A percentile compares a stretch with the other conserved stretches of the same genome.
phyloP scores from a whole-genome alignment of 2,113 vertebrate species.

The Amphiprion ocellaris region DNA sequence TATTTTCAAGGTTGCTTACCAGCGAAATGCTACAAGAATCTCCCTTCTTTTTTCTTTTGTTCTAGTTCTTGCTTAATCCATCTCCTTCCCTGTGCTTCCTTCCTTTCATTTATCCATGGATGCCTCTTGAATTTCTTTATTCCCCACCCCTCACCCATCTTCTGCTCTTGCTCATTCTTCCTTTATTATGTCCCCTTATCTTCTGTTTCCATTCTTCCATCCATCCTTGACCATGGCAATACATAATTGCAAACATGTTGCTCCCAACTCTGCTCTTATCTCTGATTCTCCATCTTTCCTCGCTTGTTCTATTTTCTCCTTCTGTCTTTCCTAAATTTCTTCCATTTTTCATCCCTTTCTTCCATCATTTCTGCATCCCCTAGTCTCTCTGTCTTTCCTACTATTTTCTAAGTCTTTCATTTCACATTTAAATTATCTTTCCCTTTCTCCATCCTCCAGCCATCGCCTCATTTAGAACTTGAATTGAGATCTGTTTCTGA shows the following conservation, averaged over 20 bases:
- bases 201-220: neutral
- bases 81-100: neutral
- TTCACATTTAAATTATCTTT: neutral
- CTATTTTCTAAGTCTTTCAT: neutral
- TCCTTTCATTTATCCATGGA: neutral
- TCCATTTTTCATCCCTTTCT: neutral
- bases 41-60: neutral
- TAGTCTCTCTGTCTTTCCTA: neutral
- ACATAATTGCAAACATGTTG: too few relatives aligned
- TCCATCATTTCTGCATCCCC: neutral
- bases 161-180: neutral
- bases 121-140: neutral
- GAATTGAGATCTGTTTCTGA: neutral
- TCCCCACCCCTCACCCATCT: neutral
- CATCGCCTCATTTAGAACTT: neutral
- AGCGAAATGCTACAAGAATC: neutral
- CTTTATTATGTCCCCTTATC: neutral
- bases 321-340: neutral
- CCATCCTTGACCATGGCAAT: too few relatives aligned
- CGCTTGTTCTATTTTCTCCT: too few relatives aligned
- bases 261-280: too few relatives aligned
- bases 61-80: neutral
- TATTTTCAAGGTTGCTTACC: neutral
- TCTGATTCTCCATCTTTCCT: too few relatives aligned
- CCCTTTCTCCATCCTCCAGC: neutral